These are phyloP conservation scores for Colletes collaris DNA, from an alignment of 2,888 invertebrate genomes.

Conservation along the genomic window DNA sequence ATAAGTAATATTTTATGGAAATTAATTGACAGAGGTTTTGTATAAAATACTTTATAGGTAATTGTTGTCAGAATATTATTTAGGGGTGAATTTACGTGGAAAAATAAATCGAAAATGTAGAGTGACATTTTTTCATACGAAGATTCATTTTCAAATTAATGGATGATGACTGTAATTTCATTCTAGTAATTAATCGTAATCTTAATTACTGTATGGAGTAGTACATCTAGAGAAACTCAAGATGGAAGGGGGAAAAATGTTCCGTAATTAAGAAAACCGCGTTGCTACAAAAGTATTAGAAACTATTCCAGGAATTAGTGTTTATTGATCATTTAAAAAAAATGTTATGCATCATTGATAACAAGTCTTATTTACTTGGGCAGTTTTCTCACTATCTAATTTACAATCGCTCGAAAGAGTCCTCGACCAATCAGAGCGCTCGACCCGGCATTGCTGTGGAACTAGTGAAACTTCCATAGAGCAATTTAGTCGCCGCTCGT, in stretches of 20 bases:
- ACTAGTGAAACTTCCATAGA: constrained; percentile 10
- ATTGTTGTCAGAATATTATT: no score
- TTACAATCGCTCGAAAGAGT: constrained; percentile 44
- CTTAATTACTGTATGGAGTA: no score
- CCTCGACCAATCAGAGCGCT: constrained; percentile 55
- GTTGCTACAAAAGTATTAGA: background rate
- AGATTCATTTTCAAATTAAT: no score
- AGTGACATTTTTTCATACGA: no score
- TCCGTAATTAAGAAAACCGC: background rate
- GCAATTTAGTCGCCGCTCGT: constrained; percentile 62
- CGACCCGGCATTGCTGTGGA: constrained; percentile 38
- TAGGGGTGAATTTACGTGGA: no score
- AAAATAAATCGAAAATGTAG: no score
- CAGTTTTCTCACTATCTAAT: constrained; percentile 29
- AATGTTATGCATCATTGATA: constrained; percentile 32
- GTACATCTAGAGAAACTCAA: no score
- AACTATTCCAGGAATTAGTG: background rate
- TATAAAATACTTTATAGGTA: background rate
- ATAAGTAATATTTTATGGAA: background rate
- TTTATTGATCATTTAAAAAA: constrained; percentile 31
- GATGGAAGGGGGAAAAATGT: no score
- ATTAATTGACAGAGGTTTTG: background rate
- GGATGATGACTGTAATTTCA: no score
- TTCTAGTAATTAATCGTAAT: no score
- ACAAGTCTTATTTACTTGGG: constrained; percentile 34